A percentile compares a stretch with the other conserved stretches of the same genome.
These are phyloP conservation scores for Drosophila atripex DNA, from an alignment of 2,888 invertebrate genomes.

Conservation along the genomic window DNA sequence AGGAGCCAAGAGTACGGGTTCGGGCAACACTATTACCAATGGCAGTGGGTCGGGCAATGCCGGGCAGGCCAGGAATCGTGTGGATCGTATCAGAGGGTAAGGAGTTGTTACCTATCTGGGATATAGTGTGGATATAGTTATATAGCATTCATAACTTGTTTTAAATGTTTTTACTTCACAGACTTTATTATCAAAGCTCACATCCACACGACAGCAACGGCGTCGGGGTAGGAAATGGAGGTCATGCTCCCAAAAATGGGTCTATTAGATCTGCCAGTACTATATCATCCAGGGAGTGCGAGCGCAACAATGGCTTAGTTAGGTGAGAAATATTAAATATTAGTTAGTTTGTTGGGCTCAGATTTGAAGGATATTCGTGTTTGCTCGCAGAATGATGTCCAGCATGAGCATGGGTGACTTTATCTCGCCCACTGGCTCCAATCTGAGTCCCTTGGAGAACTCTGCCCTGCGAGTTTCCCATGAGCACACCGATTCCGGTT, in stretches of 20 bases:
- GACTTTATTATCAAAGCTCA: conserved; percentile 84
- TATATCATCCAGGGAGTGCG: conserved; percentile 85
- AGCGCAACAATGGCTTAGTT: conserved; percentile 85
- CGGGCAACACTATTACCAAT: conserved; percentile 81
- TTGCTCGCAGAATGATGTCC: conserved; percentile 83
- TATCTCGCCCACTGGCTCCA: conserved; percentile 83
- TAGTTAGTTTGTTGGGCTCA: background rate
- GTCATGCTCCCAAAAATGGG: conserved; percentile 83
- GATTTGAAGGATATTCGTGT: background rate
- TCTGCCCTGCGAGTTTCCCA: conserved; percentile 87
- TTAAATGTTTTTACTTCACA: conserved; percentile 42
- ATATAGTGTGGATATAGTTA: too few relatives aligned
- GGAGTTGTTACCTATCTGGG: conserved; percentile 43
- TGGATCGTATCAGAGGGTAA: conserved; percentile 84
- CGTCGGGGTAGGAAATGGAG: conserved; percentile 39
- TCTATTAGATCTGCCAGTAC: conserved; percentile 87
- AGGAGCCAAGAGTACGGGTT: conserved; percentile 80
- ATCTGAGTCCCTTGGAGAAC: conserved; percentile 83
- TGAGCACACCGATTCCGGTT: conserved; percentile 91
- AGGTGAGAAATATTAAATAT: conserved; percentile 71
- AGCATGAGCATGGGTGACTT: conserved; percentile 84
- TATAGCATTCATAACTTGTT: background rate
- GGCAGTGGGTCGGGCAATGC: conserved; percentile 76
- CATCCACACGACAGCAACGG: conserved; percentile 81
- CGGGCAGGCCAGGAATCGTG: conserved; percentile 83